Percentiles rank a stretch among this genome's conserved stretches.
These are phyloP conservation scores for Megaptera novaeangliae DNA, from an alignment of 2,113 vertebrate species.

Conservation along the genomic window DNA sequence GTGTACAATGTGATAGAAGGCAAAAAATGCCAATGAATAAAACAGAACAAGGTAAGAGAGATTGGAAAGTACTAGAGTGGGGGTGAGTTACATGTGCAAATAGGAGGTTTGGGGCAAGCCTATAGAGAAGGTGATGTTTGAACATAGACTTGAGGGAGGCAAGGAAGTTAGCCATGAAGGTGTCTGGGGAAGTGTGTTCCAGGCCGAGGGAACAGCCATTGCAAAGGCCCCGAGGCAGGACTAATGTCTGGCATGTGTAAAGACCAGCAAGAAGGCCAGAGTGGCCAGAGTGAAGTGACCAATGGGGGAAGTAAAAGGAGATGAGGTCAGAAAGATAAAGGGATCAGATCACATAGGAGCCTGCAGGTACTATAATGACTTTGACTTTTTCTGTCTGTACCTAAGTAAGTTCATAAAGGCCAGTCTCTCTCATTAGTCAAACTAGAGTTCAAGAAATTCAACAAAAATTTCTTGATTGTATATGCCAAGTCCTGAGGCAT, in stretches of 20 bases:
- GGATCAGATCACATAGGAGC: no score
- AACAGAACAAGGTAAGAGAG: not conserved
- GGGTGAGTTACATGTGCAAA: not conserved
- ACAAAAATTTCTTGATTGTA: not conserved
- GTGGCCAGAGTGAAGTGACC: not conserved
- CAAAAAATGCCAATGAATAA: not conserved
- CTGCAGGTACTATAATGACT: not conserved
- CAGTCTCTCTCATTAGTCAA: not conserved
- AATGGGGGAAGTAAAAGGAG: not conserved
- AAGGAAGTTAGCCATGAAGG: not conserved
- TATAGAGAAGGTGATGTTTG: not conserved
- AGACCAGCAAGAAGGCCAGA: not conserved
- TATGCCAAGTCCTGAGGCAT: not conserved
- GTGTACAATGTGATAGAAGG: not conserved
- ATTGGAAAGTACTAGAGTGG: not conserved
- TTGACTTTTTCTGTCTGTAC: not conserved
- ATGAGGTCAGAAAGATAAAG: not conserved
- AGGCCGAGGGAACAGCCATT: not conserved
- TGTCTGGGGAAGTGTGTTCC: not conserved
- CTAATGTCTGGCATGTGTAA: not conserved
- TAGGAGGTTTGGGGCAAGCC: not conserved
- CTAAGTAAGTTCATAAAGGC: not conserved
- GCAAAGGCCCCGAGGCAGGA: not conserved
- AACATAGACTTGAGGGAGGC: not conserved
- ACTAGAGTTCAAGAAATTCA: not conserved